Conservation (phyloP, 1,140 invertebrate species). For the Drosophila setifemur region DNA sequence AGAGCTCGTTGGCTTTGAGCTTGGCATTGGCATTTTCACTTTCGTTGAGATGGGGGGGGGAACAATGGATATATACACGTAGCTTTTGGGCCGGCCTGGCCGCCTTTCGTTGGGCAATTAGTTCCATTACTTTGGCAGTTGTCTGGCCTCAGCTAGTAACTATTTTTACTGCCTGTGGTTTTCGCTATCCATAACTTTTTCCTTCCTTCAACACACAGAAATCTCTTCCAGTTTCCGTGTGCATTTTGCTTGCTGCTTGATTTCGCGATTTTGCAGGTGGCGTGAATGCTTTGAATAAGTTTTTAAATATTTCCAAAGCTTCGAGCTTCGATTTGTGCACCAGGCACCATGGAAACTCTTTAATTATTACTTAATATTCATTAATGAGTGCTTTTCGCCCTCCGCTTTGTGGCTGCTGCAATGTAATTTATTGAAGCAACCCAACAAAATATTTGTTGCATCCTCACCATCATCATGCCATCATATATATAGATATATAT, state of each 20-base stretch:
- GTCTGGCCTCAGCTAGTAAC: too few relatives aligned
- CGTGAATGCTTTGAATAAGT: constrained; percentile 26
- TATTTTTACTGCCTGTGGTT: constrained; percentile 45
- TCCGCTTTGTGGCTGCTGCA: constrained; percentile 17
- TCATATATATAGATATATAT: constrained; percentile 12
- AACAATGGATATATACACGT: constrained; percentile 60
- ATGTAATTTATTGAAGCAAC: constrained; percentile 36
- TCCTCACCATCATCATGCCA: constrained; percentile 35
- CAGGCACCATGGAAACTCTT: constrained; percentile 39
- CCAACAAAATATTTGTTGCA: constrained; percentile 38
- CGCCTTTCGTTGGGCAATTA: constrained; percentile 73
- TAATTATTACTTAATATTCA: constrained; percentile 77
- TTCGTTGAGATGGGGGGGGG: too few relatives aligned
- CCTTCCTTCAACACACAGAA: constrained; percentile 30
- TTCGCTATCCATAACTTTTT: constrained; percentile 19
- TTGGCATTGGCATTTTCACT: constrained; percentile 75
- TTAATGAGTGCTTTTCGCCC: constrained; percentile 55
- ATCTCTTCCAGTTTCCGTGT: constrained; percentile 63
- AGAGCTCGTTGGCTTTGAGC: constrained; percentile 53
- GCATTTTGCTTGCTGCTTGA: constrained; percentile 58
- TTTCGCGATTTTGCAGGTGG: constrained; percentile 49
- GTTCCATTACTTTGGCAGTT: constrained; percentile 72
- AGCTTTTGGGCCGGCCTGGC: constrained; percentile 30
- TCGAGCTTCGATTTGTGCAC: constrained; percentile 59
- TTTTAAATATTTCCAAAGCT: constrained; percentile 44